Evolutionary conservation across 2,113 vertebrate species (phyloP).

Genomic region (Tychaedon coryphoeus): DNA sequence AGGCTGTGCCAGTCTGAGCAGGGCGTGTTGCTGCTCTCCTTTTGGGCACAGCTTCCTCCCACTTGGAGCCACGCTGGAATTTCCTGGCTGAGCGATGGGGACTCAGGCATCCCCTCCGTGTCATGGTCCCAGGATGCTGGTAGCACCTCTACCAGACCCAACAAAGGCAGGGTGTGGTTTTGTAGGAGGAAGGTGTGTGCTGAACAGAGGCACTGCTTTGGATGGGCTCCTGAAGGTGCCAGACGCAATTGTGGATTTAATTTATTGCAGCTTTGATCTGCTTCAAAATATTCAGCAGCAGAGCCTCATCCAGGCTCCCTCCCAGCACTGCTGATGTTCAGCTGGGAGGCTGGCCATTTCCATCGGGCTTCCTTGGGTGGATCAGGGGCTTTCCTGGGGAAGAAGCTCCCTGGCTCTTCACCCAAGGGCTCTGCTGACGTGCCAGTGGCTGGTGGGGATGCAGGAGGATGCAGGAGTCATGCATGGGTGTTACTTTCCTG

Average conservation of each 20-base stretch:
- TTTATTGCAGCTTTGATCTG: not conserved
- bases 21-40: fast-evolving
- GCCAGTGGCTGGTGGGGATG: not conserved
- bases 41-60: not conserved
- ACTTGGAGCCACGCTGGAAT: fast-evolving
- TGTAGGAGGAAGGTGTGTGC: not conserved
- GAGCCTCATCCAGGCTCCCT: not conserved
- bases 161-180: not conserved
- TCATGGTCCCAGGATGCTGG: not conserved
- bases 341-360: not conserved
- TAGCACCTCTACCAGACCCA: not conserved
- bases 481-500: not conserved
- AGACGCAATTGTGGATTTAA: not conserved
- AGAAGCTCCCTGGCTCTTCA: not conserved
- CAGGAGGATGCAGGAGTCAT: not conserved
- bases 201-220: fast-evolving
- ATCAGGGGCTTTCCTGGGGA: not conserved
- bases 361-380: fast-evolving
- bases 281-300: not conserved
- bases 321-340: not conserved
- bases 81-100: not conserved
- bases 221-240: not conserved
- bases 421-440: not conserved
- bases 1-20: not conserved
- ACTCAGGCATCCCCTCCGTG: not conserved